Evolutionary conservation across 2,888 invertebrate species (phyloP), one percentile per base, ranked within the genome.

Genomic region (Sinotaia quadrata): DNA sequence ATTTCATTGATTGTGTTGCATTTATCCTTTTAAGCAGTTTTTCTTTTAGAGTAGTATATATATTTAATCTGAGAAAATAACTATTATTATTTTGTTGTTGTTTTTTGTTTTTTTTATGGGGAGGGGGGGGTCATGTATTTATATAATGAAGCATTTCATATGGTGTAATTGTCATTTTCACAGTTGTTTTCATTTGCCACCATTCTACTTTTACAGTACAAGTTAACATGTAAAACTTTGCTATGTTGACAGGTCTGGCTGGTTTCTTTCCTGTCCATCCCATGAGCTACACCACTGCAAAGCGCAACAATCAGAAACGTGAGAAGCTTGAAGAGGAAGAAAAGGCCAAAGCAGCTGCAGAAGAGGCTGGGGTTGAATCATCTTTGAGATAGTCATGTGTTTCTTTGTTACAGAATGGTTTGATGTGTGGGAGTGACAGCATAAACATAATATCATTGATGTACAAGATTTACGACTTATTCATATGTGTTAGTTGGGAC

Each of bases 231-330:
- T 5, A 12, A n/a, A n/a, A n/a, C n/a, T 63, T n/a, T 52, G 51
- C 66, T 69, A 54, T 87, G 89, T 72, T 76, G 76, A 12, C 74
- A 92, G 93, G 95, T 69, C 84, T 94, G 5, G 89, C 93, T 56
- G 97, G 97, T 3, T 93, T 94, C 83, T 91, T 94, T 60, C 97
- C 97, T 0, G 92, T 97, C 74, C 94, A 95, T 88, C 97, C 97
- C 0, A 90, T 90, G 59, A 92, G 93, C 0, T 94, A 94, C 81
- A 92, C 94, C 91, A 90, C 87, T 1, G 94, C 95, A 10, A 80
- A 82, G 72, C 76, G 87, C 71, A 81, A 79, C 58, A 74, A 78
- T 51, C 68, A 78, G 44, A 76, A 76, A 51, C 62, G 69, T 34
- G 72, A 70, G 51, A 68, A 75, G 49, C 69, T 72, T 60, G 65